Evolutionary conservation across 2,113 vertebrate species (phyloP), one percentile per base, ranked within the genome.

Genomic region (Pygoscelis adeliae): DNA sequence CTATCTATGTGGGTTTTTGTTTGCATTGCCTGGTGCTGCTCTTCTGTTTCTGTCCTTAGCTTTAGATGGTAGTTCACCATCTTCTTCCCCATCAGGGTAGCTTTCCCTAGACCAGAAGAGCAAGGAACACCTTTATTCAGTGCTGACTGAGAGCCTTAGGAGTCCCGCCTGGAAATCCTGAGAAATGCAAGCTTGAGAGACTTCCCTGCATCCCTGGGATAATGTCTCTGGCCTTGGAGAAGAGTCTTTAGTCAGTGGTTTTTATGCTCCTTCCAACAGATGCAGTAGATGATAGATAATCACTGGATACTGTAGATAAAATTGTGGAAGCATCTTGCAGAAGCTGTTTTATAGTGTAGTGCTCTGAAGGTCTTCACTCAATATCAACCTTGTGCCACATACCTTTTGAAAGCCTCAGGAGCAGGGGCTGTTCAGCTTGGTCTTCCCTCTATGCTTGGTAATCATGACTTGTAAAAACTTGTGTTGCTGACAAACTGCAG

Each of bases 1-100:
- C 29, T 69, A 2, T 40, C n/a, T 61, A 0, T 83, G 22, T 67
- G 27, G 4, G 1, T 2, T 17, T 90, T 74, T 62, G 6, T 71
- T 89, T 58, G 36, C 10, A 46, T 42, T 87, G 65, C 29, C 23
- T 84, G 34, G 22, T 81, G 44, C 38, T 82, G 38, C 30, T 40
- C 14, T 38, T 50, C 30, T 55, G 7, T 52, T 63, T 78, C 42
- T 87, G 30, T 69, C 32, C 32, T 72, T 40, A 58, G 34, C 30
- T 83, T 72, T 82, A 53, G 13, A 21, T 63, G 34, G 26, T 47
- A 72, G 30, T 34, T 89, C 61, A 67, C 30, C 8, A 8, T 79
- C 52, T 84, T 79, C 10, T 71, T 95, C 6, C 9, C 27, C 9
- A 1, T 79, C 22, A 53, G 26, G 15, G 8, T 85, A 36, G 42